Evolutionary conservation across 2,888 invertebrate species (phyloP), one percentile per base, ranked within the genome.

Genomic region (Autographa gamma): DNA sequence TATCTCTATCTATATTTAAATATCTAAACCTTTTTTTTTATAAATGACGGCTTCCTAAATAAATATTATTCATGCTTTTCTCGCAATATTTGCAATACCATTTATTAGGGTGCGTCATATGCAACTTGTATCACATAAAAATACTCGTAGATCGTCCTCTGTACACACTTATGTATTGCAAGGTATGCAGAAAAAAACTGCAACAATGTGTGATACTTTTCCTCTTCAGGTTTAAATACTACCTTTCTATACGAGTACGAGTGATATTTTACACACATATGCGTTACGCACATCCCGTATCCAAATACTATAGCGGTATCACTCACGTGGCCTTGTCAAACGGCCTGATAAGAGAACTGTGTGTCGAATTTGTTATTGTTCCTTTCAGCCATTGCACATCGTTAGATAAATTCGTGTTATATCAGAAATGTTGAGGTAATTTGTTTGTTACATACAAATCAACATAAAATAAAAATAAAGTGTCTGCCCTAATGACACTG

Each of bases 261-360:
- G 25, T n/a, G 48, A 58, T 60, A 31, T 18, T 7, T 18, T 38
- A 9, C 43, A 43, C 13, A 31, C 41, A 66, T 48, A 66, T 67
- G 59, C 65, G 61, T 67, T 62, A 63, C 72, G 63, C 72, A 85
- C 93, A 91, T 77, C 91, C 92, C 91, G 89, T 94, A 90, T 91
- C 88, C 93, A 93, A 93, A 93, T 91, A 88, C 91, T 83, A 86
- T 84, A 74, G 70, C 81, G 88, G 89, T 95, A 95, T 94, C 94
- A 90, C 88, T 90, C 89, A 88, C 79, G 90, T 90, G 93, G 91
- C 95, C 94, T 95, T 94, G 94, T 87, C 82, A 80, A 81, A 71
- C 76, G 60, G 41, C 69, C 76, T 89, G 94, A 95, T 94, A 94
- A 93, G 81, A 72, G 63, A 66, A 60, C 60, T 74, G 69, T 79